Percentiles rank a stretch among this genome's conserved stretches.
Conservation (phyloP, 2,113 vertebrate genomes). For the Prochilodus magdalenae region DNA sequence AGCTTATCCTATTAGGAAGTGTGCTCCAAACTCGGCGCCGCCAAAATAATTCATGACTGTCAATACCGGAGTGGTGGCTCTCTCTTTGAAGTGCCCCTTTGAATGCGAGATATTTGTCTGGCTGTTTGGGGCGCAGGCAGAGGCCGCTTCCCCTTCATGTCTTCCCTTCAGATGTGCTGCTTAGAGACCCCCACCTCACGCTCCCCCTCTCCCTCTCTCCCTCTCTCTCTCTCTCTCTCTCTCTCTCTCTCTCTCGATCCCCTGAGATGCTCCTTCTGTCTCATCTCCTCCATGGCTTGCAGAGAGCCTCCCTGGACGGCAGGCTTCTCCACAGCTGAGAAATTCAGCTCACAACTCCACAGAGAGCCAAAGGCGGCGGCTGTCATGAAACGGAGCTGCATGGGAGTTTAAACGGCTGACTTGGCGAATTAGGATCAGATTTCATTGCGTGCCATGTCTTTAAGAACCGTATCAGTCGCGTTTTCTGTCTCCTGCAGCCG, state of each 20-base stretch:
- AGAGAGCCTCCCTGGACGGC: background rate
- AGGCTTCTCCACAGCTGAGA: background rate
- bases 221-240: slow-evolving; percentile 28
- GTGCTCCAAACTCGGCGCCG: slow-evolving; percentile 30
- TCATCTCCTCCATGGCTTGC: slow-evolving; percentile 5
- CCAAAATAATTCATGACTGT: slow-evolving; percentile 63
- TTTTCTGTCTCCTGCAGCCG: too few species aligned
- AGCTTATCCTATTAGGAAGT: slow-evolving; percentile 47
- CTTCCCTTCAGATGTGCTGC: slow-evolving; percentile 29
- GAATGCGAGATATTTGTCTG: slow-evolving; percentile 60
- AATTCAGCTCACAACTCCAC: background rate
- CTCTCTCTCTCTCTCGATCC: slow-evolving; percentile 28
- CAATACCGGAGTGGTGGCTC: slow-evolving; percentile 48
- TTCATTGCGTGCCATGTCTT: background rate
- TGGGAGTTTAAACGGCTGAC: slow-evolving; percentile 14
- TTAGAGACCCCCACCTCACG: slow-evolving; percentile 12
- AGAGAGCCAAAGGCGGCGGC: background rate
- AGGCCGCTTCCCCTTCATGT: slow-evolving; percentile 43
- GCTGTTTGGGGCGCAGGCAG: slow-evolving; percentile 50
- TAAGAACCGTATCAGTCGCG: background rate
- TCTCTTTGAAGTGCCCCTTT: slow-evolving; percentile 62
- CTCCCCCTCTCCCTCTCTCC: slow-evolving; percentile 26
- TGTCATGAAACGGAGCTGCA: slow-evolving; percentile 3
- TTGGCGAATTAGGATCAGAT: slow-evolving; percentile 9
- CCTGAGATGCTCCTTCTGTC: slow-evolving; percentile 15